Percentiles rank a stretch among this genome's conserved stretches.
These are phyloP conservation scores for Onthophagus sagittarius DNA, from an alignment of 2,888 invertebrate species.

Conservation along the genomic window DNA sequence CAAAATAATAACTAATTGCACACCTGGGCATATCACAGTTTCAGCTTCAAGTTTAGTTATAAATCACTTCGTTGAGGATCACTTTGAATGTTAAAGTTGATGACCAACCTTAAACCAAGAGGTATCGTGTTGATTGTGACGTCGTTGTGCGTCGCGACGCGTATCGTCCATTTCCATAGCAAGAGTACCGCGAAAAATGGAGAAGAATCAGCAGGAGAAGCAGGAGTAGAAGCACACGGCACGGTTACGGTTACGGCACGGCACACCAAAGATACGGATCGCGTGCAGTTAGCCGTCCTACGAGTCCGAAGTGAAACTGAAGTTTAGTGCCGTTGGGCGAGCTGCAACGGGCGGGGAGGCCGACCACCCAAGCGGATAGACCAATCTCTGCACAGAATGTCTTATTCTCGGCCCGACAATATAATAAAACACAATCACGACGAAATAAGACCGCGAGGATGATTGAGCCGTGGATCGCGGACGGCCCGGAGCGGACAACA, in stretches of 20 bases:
- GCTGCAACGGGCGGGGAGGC: slow-evolving; percentile 35
- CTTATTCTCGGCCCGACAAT: slow-evolving; percentile 48
- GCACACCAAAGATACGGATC: slow-evolving; percentile 33
- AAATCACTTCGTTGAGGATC: too few species aligned
- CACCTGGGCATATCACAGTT: background rate
- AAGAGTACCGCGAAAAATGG: background rate
- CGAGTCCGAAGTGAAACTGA: slow-evolving; percentile 41
- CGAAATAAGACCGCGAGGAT: slow-evolving; percentile 47
- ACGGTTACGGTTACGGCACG: background rate
- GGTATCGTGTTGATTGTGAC: background rate
- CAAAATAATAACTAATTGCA: background rate
- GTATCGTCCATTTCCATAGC: background rate
- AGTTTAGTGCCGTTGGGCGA: slow-evolving; percentile 33
- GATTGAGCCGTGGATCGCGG: slow-evolving; percentile 48
- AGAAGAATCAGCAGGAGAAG: background rate
- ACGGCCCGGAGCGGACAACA: slow-evolving; percentile 15
- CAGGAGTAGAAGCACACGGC: background rate
- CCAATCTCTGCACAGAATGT: slow-evolving; percentile 50
- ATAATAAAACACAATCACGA: slow-evolving; percentile 49
- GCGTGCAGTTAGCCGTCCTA: slow-evolving; percentile 39
- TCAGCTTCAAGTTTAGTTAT: background rate
- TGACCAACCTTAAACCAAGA: background rate
- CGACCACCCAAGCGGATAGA: slow-evolving; percentile 51
- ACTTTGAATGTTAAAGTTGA: background rate
- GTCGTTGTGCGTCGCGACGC: background rate